phyloP scores from a whole-genome alignment of 1,140 invertebrate genomes.

The Arctopsyche grandis region DNA sequence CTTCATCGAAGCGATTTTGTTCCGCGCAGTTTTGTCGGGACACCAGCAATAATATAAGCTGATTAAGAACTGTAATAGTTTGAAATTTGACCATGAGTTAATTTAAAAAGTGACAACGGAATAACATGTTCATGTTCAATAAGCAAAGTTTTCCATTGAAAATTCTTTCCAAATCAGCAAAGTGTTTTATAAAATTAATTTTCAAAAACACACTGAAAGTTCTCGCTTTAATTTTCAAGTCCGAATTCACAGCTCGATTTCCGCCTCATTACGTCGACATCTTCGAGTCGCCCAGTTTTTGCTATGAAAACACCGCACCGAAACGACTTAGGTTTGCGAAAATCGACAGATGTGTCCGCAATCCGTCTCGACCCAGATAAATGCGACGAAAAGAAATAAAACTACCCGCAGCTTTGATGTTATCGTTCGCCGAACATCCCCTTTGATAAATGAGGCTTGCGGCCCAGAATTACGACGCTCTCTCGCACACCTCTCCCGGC shows the following conservation, averaged over 20 bases:
- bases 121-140: too few relatives aligned
- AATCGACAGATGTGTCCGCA: slow-evolving; percentile 38
- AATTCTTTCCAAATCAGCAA: too few relatives aligned
- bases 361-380: slow-evolving; percentile 33
- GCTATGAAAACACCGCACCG: background rate
- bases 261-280: slow-evolving; percentile 19
- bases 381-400: slow-evolving; percentile 36
- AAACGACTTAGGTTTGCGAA: background rate
- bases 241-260: background rate
- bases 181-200: too few relatives aligned
- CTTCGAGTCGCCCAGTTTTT: background rate
- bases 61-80: too few relatives aligned
- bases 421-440: slow-evolving; percentile 27
- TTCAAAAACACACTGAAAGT: too few relatives aligned
- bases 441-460: slow-evolving; percentile 34
- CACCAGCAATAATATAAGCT: too few relatives aligned
- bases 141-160: too few relatives aligned
- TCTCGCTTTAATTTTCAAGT: too few relatives aligned
- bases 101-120: too few relatives aligned
- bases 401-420: slow-evolving; percentile 28
- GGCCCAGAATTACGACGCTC: background rate
- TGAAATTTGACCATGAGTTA: too few relatives aligned
- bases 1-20: too few relatives aligned
- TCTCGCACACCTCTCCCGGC: background rate
- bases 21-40: too few relatives aligned